Base-by-base conservation (phyloP, 2,888 invertebrate genomes). In the Spatulosminthurus flaviceps region DNA sequence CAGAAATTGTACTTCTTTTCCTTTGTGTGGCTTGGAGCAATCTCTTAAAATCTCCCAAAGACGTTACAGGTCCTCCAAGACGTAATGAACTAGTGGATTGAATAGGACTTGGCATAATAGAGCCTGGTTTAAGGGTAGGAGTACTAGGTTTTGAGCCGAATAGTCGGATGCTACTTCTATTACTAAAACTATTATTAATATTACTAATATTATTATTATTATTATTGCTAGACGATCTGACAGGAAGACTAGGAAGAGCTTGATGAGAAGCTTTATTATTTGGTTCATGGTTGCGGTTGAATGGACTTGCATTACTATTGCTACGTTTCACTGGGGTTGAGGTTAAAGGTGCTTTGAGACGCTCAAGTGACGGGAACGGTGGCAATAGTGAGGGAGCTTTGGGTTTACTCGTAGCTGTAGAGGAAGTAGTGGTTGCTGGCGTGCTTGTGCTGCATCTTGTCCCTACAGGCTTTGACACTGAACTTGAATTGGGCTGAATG, bases 11-110 rank as follows among this genome's bases (percentile, higher is more conserved):
- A 34, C 80, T 79, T 43, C 82, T 77, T 41, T 85, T 84, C 69
- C 82, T 80, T 71, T 83, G 83, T 0, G 82, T 82, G 0, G 84
- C 82, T 73, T 83, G 82, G 0, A 85, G 79, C 1, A 85, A 76
- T 61, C 80, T 70, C 74, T 85, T 85, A 41, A 85, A 85, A 67
- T 85, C 84, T 13, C 81, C 81, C 7, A 85, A 73, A 0, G 85
- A 83, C 11, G 85, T 85, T 70, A 79, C 77, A 29, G 76, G 42
- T 42, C 61, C 26, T 43, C 22, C 28, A 7, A 42, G 71, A 19
- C 74, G 67, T 28, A 34, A 26, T 29, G 64, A 51, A 60, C 21
- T 28, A 51, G 34, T 9, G 7, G 51, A 42, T 43, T 77, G 77
- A 42, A 29, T 29, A 5, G 69, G 41, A 43, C 41, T 60, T 19